These are phyloP conservation scores for Podarcis muralis DNA, from an alignment of 2,113 vertebrate genomes.

Conservation along the genomic window DNA sequence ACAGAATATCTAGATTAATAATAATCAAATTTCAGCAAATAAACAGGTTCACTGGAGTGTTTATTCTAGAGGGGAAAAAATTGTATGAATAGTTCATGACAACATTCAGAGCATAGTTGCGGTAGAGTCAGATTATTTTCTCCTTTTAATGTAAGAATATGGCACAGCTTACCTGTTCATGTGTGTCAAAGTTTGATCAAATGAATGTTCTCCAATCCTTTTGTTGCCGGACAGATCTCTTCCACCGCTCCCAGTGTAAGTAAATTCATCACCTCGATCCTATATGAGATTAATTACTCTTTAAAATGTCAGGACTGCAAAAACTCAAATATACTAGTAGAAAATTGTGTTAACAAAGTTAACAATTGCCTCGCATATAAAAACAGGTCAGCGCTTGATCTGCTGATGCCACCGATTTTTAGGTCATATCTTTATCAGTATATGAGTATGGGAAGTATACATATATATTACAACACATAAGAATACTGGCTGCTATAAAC, in stretches of 20 bases:
- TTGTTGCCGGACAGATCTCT: constrained; percentile 99
- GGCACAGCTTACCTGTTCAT: constrained; percentile 91
- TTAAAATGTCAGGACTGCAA: constrained; percentile 42
- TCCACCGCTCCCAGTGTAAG: constrained; percentile 97
- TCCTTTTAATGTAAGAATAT: not conserved
- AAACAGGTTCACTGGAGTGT: too few relatives aligned
- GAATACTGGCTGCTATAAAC: not conserved
- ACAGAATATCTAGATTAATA: too few relatives aligned
- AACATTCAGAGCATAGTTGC: too few relatives aligned
- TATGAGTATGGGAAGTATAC: not conserved
- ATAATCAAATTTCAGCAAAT: too few relatives aligned
- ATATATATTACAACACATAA: not conserved
- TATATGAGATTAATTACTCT: constrained; percentile 69
- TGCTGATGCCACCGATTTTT: not conserved
- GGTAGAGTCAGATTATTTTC: not conserved
- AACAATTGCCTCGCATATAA: not conserved
- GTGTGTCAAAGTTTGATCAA: constrained; percentile 97
- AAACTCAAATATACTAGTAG: not conserved
- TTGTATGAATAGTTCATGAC: too few relatives aligned
- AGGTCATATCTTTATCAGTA: not conserved
- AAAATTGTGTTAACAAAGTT: constrained; percentile 8
- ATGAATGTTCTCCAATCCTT: constrained; percentile 95
- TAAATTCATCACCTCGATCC: constrained; percentile 99
- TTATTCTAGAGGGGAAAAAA: fast-evolving
- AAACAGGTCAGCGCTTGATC: constrained; percentile 1